Percentiles rank a stretch among this genome's conserved stretches.
These are phyloP conservation scores for Hystrix brachyura DNA, from an alignment of 2,113 vertebrate species.

Conservation along the genomic window DNA sequence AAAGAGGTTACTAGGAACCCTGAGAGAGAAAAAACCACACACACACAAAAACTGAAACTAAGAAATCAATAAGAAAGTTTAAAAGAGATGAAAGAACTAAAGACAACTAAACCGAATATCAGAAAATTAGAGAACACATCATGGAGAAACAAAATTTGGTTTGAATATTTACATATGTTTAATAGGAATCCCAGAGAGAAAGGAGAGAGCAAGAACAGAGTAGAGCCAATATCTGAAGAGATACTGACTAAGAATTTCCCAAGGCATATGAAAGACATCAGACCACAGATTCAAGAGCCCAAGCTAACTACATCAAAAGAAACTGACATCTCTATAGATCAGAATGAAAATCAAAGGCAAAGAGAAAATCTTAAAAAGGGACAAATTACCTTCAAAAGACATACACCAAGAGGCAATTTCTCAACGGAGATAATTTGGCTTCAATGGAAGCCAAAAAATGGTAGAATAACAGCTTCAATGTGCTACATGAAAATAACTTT, in stretches of 20 bases:
- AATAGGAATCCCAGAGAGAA: constrained; percentile 6
- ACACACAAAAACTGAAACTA: neutral
- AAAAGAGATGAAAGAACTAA: neutral
- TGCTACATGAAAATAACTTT: neutral
- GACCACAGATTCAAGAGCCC: neutral
- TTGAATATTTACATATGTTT: neutral
- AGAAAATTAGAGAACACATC: constrained; percentile 2
- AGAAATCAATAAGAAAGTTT: neutral
- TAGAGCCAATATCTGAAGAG: neutral
- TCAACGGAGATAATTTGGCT: neutral
- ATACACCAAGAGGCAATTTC: neutral
- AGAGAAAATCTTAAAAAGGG: constrained; percentile 9
- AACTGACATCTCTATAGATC: neutral
- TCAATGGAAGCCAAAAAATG: neutral
- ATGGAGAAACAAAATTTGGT: neutral
- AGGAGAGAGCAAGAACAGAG: neutral
- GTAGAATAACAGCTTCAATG: neutral
- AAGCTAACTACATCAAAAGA: neutral
- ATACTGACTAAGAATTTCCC: neutral
- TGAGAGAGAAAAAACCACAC: too few relatives aligned
- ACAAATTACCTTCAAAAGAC: constrained; percentile 12
- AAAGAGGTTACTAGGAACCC: too few relatives aligned
- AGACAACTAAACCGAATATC: neutral
- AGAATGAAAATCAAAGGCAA: neutral
- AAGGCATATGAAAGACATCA: neutral